Conservation (phyloP, 2,797 vertebrate species). For the Xenopus petersii region DNA sequence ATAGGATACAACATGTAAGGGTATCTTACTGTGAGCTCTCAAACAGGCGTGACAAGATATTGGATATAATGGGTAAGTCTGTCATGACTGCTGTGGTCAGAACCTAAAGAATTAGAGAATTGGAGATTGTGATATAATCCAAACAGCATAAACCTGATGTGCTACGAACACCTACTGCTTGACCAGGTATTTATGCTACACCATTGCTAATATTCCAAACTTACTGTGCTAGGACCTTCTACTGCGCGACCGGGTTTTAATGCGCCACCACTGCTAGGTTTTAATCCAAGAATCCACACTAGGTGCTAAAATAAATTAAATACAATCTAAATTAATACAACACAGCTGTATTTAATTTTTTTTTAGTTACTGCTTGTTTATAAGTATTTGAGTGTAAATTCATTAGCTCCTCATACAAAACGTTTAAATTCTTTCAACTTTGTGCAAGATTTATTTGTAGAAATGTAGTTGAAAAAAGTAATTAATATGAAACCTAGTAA, state of each 20-base stretch:
- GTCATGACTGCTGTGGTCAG: conserved; percentile 98
- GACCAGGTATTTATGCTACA: conserved; percentile 90
- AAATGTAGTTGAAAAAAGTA: too few species aligned
- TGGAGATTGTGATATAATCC: neutral
- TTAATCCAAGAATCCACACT: conserved; percentile 96
- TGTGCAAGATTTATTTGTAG: too few species aligned
- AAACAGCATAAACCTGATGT: conserved; percentile 89
- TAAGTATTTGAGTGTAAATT: too few species aligned
- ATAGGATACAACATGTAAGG: conserved; percentile 8
- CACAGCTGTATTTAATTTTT: too few species aligned
- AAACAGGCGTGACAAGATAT: conserved; percentile 93
- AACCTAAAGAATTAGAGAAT: conserved; percentile 69
- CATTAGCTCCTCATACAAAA: too few species aligned
- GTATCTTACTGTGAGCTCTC: conserved; percentile 96
- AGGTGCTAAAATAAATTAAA: conserved; percentile 78
- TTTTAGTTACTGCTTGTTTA: too few species aligned
- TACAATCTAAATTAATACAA: neutral
- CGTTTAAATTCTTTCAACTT: too few species aligned
- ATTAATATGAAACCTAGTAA: too few species aligned
- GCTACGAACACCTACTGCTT: conserved; percentile 94
- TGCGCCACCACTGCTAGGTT: conserved; percentile 88
- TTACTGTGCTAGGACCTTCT: conserved; percentile 95
- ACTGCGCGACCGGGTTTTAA: conserved; percentile 94
- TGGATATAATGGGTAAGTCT: conserved; percentile 93
- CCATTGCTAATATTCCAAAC: conserved; percentile 67